phyloP scores from a whole-genome alignment of 1,140 invertebrate genomes.

The Bacillus rossius region DNA sequence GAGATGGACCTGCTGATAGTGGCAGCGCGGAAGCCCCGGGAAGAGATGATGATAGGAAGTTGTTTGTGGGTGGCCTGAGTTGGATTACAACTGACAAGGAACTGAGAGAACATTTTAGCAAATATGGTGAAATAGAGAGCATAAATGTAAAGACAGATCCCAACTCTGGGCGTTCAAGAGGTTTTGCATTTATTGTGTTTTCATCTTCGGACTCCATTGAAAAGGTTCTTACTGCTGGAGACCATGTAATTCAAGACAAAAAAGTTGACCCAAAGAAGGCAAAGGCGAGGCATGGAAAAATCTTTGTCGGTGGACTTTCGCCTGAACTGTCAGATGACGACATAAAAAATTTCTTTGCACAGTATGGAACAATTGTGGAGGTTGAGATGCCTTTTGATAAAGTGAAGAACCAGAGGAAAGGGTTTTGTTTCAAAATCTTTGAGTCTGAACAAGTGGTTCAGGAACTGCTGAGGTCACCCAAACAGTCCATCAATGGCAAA shows the following conservation, averaged over 20 bases:
- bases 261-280: constrained; percentile 95
- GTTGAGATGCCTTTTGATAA: constrained; percentile 96
- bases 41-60: constrained; percentile 52
- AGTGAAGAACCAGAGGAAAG: constrained; percentile 91
- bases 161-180: constrained; percentile 81
- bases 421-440: constrained; percentile 93
- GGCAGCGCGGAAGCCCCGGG: constrained; percentile 28
- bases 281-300: constrained; percentile 88
- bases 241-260: constrained; percentile 89
- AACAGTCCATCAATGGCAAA: constrained; percentile 88
- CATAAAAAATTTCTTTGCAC: constrained; percentile 84
- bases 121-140: constrained; percentile 87
- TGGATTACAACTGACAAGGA: constrained; percentile 98
- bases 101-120: constrained; percentile 82
- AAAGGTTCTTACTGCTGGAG: constrained; percentile 71
- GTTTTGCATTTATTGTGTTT: constrained; percentile 95
- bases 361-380: constrained; percentile 88
- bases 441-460: constrained; percentile 90
- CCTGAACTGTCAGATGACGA: constrained; percentile 88
- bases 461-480: constrained; percentile 82
- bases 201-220: constrained; percentile 81
- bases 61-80: constrained; percentile 95
- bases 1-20: constrained; percentile 20
- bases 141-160: constrained; percentile 93
- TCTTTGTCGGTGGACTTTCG: constrained; percentile 90